A percentile compares a stretch with the other conserved stretches of the same genome.
phyloP scores from a whole-genome alignment of 2,888 invertebrate genomes.

The Hyles lineata region DNA sequence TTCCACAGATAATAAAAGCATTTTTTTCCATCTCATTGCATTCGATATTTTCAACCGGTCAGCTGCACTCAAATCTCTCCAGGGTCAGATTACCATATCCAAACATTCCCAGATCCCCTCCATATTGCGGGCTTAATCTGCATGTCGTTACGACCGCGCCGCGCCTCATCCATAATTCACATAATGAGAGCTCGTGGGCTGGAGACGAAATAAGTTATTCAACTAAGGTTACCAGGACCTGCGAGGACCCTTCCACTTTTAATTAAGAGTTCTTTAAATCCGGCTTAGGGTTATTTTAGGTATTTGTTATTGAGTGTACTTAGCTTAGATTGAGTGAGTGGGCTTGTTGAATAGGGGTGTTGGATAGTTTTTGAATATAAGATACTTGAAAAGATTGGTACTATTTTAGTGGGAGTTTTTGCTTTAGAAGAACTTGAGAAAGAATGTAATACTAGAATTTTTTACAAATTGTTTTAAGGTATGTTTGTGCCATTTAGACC shows the following conservation, averaged over 20 bases:
- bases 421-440: too few species aligned
- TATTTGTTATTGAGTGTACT: constrained; percentile 7
- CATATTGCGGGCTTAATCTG: constrained; percentile 75
- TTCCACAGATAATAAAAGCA: too few species aligned
- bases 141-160: constrained; percentile 76
- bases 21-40: too few species aligned
- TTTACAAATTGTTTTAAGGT: too few species aligned
- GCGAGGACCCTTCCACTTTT: constrained; percentile 31
- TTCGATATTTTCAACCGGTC: neutral
- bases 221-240: constrained; percentile 32
- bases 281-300: constrained; percentile 10
- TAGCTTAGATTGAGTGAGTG: neutral
- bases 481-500: too few species aligned
- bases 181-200: constrained; percentile 69
- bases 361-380: neutral
- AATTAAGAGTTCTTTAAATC: constrained; percentile 33
- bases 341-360: neutral
- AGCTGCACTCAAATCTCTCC: neutral
- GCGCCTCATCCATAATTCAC: constrained; percentile 81
- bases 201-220: constrained; percentile 52
- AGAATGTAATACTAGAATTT: too few species aligned
- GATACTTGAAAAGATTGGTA: too few species aligned
- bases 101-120: constrained; percentile 37
- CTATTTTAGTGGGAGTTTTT: too few species aligned
- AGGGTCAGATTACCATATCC: constrained; percentile 19